Percentiles rank a stretch among this genome's conserved stretches.
These are phyloP conservation scores for Rattus rattus DNA, from an alignment of 2,113 vertebrate genomes.

Conservation along the genomic window DNA sequence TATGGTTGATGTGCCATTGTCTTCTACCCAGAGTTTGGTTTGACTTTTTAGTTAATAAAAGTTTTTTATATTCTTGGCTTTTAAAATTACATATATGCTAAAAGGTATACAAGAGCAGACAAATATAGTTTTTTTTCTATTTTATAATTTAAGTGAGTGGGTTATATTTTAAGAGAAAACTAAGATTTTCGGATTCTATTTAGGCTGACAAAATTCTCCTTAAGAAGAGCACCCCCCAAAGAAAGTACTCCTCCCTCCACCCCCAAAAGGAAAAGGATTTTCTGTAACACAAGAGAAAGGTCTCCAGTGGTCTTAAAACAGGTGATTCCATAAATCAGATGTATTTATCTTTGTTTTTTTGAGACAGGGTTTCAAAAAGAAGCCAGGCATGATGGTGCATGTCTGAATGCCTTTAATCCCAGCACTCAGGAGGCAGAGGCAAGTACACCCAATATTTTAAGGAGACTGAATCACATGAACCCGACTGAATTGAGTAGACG, in stretches of 20 bases:
- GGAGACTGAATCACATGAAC: neutral
- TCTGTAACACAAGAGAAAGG: neutral
- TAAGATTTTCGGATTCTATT: constrained; percentile 22
- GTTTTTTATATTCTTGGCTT: constrained; percentile 30
- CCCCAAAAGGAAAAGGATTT: neutral
- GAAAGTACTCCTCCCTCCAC: too few relatives aligned
- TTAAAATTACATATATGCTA: constrained; percentile 50
- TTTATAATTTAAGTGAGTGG: neutral
- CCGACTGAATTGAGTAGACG: neutral
- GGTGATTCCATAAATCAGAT: neutral
- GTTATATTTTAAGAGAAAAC: constrained; percentile 23
- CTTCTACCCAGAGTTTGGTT: constrained; percentile 24
- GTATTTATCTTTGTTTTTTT: neutral
- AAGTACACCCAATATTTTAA: constrained; percentile 35
- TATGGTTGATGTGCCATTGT: neutral
- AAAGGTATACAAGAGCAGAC: neutral
- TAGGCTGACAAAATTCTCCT: neutral
- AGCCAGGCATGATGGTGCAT: neutral
- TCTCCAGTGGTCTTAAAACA: neutral
- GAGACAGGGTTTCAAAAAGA: neutral
- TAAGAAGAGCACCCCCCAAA: neutral
- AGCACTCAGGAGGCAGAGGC: neutral
- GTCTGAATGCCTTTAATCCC: neutral
- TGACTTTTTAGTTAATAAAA: neutral
- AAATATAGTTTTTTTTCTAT: neutral